Percentiles rank a stretch among this genome's conserved stretches.
These are phyloP conservation scores for Hemibagrus guttatus DNA, from an alignment of 2,797 vertebrate species.

Conservation along the genomic window DNA sequence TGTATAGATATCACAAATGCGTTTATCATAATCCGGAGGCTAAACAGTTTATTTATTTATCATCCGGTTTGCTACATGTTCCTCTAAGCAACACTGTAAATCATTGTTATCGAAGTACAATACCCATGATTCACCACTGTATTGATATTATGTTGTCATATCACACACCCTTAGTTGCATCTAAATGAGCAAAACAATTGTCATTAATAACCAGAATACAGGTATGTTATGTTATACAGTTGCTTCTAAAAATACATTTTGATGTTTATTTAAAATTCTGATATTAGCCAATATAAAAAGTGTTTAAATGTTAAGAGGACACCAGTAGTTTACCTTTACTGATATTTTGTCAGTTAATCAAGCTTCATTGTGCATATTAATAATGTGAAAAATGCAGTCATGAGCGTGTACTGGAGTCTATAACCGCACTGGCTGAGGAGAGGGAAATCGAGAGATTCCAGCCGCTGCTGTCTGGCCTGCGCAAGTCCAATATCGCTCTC, in stretches of 20 bases:
- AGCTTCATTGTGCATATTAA: background rate
- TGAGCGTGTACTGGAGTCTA: constrained; percentile 86
- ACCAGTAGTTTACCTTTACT: background rate
- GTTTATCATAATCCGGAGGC: background rate
- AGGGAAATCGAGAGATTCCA: constrained; percentile 86
- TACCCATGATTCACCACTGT: background rate
- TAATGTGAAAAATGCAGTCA: constrained; percentile 70
- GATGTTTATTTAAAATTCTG: background rate
- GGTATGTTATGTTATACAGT: background rate
- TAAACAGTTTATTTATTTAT: background rate
- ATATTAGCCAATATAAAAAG: background rate
- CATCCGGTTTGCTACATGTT: background rate
- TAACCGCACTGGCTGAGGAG: constrained; percentile 87
- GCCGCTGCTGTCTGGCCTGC: constrained; percentile 85
- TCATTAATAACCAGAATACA: background rate
- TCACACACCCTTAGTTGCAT: background rate
- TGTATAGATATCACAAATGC: background rate
- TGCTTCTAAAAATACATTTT: background rate
- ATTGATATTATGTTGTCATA: background rate
- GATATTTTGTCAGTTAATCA: background rate
- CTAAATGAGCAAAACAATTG: background rate
- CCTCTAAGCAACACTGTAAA: background rate
- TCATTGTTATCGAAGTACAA: background rate
- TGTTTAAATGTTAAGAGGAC: background rate
- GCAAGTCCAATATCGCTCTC: constrained; percentile 73